phyloP scores from a whole-genome alignment of 35 echinoderm and acorn worm species.

The Acanthaster planci region DNA sequence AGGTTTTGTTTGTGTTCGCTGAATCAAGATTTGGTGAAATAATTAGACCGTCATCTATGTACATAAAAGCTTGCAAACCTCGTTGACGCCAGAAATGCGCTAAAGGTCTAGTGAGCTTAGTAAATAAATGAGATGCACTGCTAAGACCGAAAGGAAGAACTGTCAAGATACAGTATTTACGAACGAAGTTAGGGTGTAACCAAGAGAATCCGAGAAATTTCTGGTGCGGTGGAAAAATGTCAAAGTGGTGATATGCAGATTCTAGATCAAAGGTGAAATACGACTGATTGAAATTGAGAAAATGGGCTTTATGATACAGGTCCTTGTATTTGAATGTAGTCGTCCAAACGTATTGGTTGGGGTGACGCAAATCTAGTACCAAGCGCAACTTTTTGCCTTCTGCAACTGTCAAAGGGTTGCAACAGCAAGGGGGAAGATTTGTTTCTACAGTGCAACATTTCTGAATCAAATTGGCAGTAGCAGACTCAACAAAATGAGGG shows the following conservation, averaged over 20 bases:
- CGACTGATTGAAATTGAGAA: not conserved
- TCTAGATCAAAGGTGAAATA: slow-evolving; percentile 36
- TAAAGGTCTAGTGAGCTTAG: slow-evolving; percentile 25
- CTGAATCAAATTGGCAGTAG: slow-evolving; percentile 6
- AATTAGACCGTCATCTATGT: slow-evolving; percentile 45
- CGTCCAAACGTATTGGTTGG: slow-evolving; percentile 36
- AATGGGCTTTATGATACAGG: not conserved
- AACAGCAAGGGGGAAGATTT: not conserved
- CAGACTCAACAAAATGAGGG: slow-evolving; percentile 23
- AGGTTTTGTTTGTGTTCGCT: not conserved
- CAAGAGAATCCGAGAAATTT: slow-evolving; percentile 41
- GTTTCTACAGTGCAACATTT: slow-evolving; percentile 6
- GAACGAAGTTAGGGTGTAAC: not conserved
- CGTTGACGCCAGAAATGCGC: slow-evolving; percentile 16
- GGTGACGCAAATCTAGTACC: slow-evolving; percentile 42
- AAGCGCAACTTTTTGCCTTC: slow-evolving; percentile 48
- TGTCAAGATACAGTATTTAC: not conserved
- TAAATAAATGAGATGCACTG: slow-evolving; percentile 32
- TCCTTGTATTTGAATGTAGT: slow-evolving; percentile 52
- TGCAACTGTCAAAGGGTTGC: slow-evolving; percentile 35
- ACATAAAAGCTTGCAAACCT: slow-evolving; percentile 9
- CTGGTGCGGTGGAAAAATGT: slow-evolving; percentile 38
- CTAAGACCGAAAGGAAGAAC: slow-evolving; percentile 31
- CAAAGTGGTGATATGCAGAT: slow-evolving; percentile 32
- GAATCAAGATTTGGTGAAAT: not conserved